These are phyloP conservation scores for Galerucella calmariensis DNA, from an alignment of 2,888 invertebrate species.

Conservation along the genomic window DNA sequence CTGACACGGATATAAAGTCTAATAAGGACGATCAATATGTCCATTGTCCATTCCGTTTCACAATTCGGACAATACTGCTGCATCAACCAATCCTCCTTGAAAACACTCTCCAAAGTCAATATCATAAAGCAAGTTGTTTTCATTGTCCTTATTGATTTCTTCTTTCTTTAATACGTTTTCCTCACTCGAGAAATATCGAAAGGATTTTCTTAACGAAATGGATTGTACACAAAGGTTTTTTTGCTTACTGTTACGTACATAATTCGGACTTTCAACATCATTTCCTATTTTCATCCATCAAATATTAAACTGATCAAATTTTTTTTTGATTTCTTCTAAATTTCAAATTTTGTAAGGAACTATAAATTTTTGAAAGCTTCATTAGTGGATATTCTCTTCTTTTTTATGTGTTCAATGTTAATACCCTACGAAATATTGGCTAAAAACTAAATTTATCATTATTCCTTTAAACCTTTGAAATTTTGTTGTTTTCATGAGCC, in stretches of 20 bases:
- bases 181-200: slow-evolving; percentile 43
- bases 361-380: too few relatives aligned
- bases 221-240: slow-evolving; percentile 21
- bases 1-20: slow-evolving; percentile 29
- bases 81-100: slow-evolving; percentile 33
- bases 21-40: slow-evolving; percentile 30
- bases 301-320: too few relatives aligned
- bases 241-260: not conserved
- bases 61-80: slow-evolving; percentile 33
- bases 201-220: slow-evolving; percentile 35
- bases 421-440: too few relatives aligned
- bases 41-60: slow-evolving; percentile 23
- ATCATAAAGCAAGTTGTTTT: slow-evolving; percentile 49
- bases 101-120: slow-evolving; percentile 46
- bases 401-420: too few relatives aligned
- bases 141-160: slow-evolving; percentile 47
- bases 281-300: not conserved
- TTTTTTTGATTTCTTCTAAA: too few relatives aligned
- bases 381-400: too few relatives aligned
- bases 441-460: too few relatives aligned
- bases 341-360: too few relatives aligned
- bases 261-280: not conserved
- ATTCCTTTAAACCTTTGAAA: too few relatives aligned
- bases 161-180: slow-evolving; percentile 40
- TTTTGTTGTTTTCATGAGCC: too few relatives aligned